Percentiles rank a stretch among this genome's conserved stretches.
phyloP scores from a whole-genome alignment of 1,140 invertebrate genomes.

The Calliopsis andreniformis region DNA sequence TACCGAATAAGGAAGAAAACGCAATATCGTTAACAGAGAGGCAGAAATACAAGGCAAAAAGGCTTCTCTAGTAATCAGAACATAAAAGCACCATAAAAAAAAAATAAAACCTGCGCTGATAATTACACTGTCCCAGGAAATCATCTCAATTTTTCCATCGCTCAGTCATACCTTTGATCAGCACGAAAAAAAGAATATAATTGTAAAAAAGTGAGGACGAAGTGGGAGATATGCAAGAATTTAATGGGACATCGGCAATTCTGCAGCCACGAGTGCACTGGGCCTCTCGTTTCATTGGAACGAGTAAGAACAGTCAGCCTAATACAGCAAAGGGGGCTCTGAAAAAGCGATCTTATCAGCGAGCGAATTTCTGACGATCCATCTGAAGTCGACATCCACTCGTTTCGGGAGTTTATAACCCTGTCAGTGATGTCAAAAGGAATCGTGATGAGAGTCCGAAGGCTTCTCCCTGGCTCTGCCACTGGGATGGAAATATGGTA shows the following conservation, averaged over 20 bases:
- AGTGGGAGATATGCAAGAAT: slow-evolving; percentile 15
- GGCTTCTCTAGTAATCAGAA: no score
- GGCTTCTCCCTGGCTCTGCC: background rate
- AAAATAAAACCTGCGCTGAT: slow-evolving; percentile 24
- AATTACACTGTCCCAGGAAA: slow-evolving; percentile 52
- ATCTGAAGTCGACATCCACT: slow-evolving; percentile 36
- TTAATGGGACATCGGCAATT: background rate
- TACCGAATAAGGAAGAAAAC: background rate
- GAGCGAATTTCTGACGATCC: slow-evolving; percentile 38
- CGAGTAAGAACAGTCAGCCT: no score
- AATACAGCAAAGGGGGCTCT: slow-evolving; percentile 28
- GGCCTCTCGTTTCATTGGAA: background rate
- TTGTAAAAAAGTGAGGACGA: background rate
- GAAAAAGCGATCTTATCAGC: slow-evolving; percentile 37
- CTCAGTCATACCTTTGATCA: slow-evolving; percentile 6
- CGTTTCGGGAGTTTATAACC: slow-evolving; percentile 38
- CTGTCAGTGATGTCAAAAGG: slow-evolving; percentile 37
- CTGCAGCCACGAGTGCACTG: background rate
- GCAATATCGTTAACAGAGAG: slow-evolving; percentile 4
- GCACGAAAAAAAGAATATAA: background rate
- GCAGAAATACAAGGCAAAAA: no score
- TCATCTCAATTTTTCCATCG: slow-evolving; percentile 46
- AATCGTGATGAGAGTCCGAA: background rate
- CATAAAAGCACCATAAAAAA: slow-evolving; percentile 39
- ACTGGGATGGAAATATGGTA: background rate